phyloP scores from a whole-genome alignment of 2,797 vertebrate species.

The Mus spretus region DNA sequence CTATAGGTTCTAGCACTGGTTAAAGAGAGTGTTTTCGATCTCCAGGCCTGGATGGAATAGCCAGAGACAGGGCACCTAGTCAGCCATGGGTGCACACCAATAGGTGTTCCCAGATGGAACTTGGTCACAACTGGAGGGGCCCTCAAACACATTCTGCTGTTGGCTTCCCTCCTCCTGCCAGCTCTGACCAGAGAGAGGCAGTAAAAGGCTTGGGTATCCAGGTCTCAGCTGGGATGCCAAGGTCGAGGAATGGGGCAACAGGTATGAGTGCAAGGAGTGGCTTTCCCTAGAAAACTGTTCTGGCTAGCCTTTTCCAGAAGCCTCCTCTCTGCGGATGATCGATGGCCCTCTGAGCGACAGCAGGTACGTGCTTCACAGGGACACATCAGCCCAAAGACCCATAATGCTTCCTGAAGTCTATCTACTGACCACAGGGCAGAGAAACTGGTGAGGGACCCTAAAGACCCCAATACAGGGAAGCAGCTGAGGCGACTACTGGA shows the following conservation, averaged over 20 bases:
- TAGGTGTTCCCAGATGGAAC: conserved; percentile 54
- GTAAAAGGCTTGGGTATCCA: conserved; percentile 64
- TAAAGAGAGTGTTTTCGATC: neutral
- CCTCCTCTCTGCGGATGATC: conserved; percentile 78
- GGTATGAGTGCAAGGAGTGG: conserved; percentile 8
- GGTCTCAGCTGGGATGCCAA: neutral
- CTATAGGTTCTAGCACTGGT: accelerated
- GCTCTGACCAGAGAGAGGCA: conserved; percentile 77
- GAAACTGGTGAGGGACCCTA: neutral
- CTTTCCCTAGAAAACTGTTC: conserved; percentile 78
- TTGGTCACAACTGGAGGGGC: conserved; percentile 60
- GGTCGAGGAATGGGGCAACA: conserved; percentile 35
- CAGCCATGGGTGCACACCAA: neutral
- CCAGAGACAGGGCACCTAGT: neutral
- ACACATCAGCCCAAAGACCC: conserved; percentile 83
- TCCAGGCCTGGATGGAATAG: neutral
- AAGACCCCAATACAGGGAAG: conserved; percentile 48
- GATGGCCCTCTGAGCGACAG: conserved; percentile 84
- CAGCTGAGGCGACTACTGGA: conserved; percentile 66
- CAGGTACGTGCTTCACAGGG: conserved; percentile 87
- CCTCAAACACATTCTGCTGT: conserved; percentile 66
- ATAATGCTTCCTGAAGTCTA: conserved; percentile 67
- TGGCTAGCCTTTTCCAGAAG: conserved; percentile 57
- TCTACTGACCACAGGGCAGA: neutral
- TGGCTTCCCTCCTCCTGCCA: conserved; percentile 61